Percentiles rank a stretch among this genome's conserved stretches.
phyloP scores from a whole-genome alignment of 2,888 invertebrate genomes.

The Erebia ligea region DNA sequence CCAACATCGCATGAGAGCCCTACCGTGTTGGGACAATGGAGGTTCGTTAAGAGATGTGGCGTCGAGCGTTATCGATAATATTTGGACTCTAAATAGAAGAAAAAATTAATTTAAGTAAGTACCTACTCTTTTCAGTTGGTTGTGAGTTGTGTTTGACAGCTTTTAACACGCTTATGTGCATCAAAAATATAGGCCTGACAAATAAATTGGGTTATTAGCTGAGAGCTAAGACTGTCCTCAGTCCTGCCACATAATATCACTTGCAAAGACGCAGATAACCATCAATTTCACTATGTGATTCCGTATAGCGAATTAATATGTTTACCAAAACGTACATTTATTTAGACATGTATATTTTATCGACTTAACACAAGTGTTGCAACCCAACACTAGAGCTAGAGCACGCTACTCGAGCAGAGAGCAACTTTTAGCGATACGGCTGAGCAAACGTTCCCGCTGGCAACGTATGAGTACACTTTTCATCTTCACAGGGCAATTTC shows the following conservation, averaged over 20 bases:
- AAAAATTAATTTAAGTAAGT: background rate
- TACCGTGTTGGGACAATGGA: slow-evolving; percentile 38
- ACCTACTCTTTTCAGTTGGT: background rate
- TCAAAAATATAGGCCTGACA: no score
- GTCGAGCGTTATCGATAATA: slow-evolving; percentile 19
- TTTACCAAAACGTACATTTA: no score
- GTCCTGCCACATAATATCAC: no score
- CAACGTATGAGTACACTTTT: slow-evolving; percentile 27
- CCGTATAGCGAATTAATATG: no score
- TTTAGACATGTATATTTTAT: background rate
- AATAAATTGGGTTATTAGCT: no score
- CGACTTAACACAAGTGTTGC: background rate
- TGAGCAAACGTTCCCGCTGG: slow-evolving; percentile 36
- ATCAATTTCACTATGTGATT: no score
- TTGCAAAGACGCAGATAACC: no score
- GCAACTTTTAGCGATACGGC: slow-evolving; percentile 42
- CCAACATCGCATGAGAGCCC: slow-evolving; percentile 45
- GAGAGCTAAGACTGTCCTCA: no score
- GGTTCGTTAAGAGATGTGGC: slow-evolving; percentile 28
- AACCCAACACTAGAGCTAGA: slow-evolving; percentile 29
- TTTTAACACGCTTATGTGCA: no score
- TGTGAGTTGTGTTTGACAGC: background rate
- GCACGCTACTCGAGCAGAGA: slow-evolving; percentile 36
- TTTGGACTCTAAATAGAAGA: background rate
- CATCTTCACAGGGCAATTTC: slow-evolving; percentile 36